phyloP scores from a whole-genome alignment of 1,140 invertebrate species.

The Drosophila equinoxialis region DNA sequence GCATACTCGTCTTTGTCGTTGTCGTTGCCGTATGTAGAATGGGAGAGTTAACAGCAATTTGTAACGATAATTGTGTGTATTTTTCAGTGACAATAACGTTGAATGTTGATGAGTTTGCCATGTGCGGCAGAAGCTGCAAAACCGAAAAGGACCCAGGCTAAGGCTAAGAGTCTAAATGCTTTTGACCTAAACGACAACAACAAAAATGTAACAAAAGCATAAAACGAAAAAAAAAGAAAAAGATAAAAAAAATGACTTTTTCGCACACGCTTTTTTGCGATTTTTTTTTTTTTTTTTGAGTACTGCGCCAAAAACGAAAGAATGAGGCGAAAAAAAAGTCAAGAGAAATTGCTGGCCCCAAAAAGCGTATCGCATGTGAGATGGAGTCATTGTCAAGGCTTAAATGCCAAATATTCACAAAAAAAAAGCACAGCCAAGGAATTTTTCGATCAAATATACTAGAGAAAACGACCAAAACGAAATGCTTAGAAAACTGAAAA shows the following conservation, averaged over 20 bases:
- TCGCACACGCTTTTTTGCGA: neutral
- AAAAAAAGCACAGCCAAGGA: neutral
- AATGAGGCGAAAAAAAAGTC: neutral
- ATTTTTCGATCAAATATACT: neutral
- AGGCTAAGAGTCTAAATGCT: conserved; percentile 17
- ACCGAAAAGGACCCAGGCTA: conserved; percentile 2
- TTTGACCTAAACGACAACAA: conserved; percentile 18
- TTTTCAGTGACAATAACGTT: conserved; percentile 77
- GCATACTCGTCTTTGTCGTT: neutral
- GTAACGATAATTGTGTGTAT: conserved; percentile 77
- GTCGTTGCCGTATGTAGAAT: conserved; percentile 8
- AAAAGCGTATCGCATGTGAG: conserved; percentile 17
- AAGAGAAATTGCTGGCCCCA: conserved; percentile 21
- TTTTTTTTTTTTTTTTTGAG: neutral
- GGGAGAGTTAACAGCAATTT: conserved; percentile 75
- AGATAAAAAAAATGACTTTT: neutral
- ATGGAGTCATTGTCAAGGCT: conserved; percentile 20
- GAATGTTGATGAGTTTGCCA: conserved; percentile 74
- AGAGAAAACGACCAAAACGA: neutral
- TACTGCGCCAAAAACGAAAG: neutral
- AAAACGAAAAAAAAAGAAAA: no score
- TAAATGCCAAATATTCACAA: conserved; percentile 1
- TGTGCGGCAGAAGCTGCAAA: conserved; percentile 11
- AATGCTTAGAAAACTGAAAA: neutral
- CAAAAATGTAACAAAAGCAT: neutral